Percentiles rank a stretch among this genome's conserved stretches.
Evolutionary conservation across 2,888 invertebrate genomes (phyloP).

Genomic region (Cephus sareptanus): DNA sequence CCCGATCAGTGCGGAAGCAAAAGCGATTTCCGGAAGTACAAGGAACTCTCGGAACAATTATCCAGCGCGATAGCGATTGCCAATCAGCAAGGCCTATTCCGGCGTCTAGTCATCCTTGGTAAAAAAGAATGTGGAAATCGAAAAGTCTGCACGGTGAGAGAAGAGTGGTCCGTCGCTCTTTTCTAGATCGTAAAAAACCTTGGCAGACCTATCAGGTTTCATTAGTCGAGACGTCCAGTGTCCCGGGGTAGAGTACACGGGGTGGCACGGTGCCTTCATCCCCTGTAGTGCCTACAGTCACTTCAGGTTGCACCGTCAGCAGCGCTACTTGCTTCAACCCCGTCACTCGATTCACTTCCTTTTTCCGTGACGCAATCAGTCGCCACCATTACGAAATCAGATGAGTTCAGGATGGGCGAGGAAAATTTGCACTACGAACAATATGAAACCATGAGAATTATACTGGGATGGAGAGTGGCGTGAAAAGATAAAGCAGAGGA

Average conservation of each 20-base stretch:
- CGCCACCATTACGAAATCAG: constrained; percentile 36
- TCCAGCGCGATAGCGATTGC: constrained; percentile 34
- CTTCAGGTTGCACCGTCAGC: constrained; percentile 15
- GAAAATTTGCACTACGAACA: no score
- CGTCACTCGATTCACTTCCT: constrained; percentile 10
- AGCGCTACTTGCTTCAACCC: constrained; percentile 24
- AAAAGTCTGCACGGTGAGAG: neutral
- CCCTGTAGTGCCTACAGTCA: neutral
- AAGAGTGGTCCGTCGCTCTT: neutral
- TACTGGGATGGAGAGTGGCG: neutral
- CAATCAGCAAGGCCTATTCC: constrained; percentile 52
- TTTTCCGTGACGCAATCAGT: constrained; percentile 52
- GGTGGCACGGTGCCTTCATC: neutral
- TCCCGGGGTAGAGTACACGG: constrained; percentile 6
- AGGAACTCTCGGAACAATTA: constrained; percentile 44
- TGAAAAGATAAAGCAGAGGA: neutral
- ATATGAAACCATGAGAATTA: no score
- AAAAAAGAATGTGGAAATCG: constrained; percentile 31
- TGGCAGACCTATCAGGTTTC: constrained; percentile 49
- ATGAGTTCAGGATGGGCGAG: neutral
- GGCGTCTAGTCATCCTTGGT: constrained; percentile 30
- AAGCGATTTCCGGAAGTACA: constrained; percentile 19
- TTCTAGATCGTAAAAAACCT: constrained; percentile 42
- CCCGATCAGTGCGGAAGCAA: no score
- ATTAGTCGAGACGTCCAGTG: constrained; percentile 42